These are phyloP conservation scores for Nilaparvata lugens DNA, from an alignment of 1,140 invertebrate genomes.

Conservation along the genomic window DNA sequence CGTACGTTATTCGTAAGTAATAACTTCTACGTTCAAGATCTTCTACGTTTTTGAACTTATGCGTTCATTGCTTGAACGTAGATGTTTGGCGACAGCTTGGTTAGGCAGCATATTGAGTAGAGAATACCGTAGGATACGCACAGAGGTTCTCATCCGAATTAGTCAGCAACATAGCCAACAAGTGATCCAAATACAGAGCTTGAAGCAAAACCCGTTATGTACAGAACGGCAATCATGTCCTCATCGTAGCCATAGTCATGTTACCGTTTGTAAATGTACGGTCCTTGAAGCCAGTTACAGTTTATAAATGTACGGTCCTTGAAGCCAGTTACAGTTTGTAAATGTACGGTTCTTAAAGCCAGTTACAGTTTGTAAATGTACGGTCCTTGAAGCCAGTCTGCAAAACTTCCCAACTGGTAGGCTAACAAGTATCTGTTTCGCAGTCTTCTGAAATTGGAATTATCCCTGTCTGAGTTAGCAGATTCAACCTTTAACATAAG, in stretches of 20 bases:
- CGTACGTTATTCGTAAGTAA: too few relatives aligned
- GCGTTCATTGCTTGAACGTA: too few relatives aligned
- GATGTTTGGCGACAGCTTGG: constrained; percentile 38
- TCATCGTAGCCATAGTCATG: constrained; percentile 54
- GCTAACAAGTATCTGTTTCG: constrained; percentile 50
- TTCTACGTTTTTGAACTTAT: too few relatives aligned
- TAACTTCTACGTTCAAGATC: too few relatives aligned
- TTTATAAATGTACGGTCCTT: constrained; percentile 62
- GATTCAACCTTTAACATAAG: too few relatives aligned
- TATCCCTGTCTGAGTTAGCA: neutral
- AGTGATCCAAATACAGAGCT: constrained; percentile 55
- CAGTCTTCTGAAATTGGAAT: constrained; percentile 32
- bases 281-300: constrained; percentile 63
- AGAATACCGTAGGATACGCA: constrained; percentile 49
- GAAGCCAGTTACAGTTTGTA: constrained; percentile 62
- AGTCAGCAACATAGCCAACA: constrained; percentile 46
- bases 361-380: too few relatives aligned
- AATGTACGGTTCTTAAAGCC: constrained; percentile 63
- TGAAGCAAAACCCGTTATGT: constrained; percentile 57
- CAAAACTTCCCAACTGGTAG: constrained; percentile 52
- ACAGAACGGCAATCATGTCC: constrained; percentile 49
- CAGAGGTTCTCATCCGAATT: constrained; percentile 43
- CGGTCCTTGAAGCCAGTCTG: too few relatives aligned
- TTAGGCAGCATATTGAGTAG: constrained; percentile 52
- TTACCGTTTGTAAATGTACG: constrained; percentile 61